phyloP scores from a whole-genome alignment of 2,797 vertebrate genomes.

The Xerus rutilus region DNA sequence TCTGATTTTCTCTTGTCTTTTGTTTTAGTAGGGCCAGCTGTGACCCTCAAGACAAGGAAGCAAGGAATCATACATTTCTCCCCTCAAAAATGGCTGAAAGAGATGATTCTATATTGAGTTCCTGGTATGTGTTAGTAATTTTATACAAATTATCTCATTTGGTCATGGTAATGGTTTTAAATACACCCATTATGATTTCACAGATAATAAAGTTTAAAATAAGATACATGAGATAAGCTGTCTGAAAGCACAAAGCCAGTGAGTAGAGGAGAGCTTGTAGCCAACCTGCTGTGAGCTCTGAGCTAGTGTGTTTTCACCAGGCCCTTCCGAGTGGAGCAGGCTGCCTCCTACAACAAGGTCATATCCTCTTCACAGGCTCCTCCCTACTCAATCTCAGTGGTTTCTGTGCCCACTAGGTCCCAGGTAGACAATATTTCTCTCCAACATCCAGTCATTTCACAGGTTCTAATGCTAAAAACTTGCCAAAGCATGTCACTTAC shows the following conservation, averaged over 20 bases:
- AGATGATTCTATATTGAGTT: not conserved
- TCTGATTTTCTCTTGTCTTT: not conserved
- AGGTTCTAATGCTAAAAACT: not conserved
- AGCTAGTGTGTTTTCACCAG: accelerated
- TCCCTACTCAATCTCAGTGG: too few relatives aligned
- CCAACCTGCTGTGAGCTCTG: not conserved
- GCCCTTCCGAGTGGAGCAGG: not conserved
- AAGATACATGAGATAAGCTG: not conserved
- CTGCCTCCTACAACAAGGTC: not conserved
- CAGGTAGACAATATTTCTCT: not conserved
- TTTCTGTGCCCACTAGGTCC: too few relatives aligned
- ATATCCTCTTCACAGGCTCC: not conserved
- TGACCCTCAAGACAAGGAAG: not conserved
- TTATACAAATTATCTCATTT: not conserved
- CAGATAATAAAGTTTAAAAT: not conserved
- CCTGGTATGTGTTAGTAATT: not conserved
- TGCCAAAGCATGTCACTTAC: not conserved
- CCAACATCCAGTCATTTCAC: not conserved
- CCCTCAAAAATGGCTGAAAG: not conserved
- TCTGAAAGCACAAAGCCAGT: not conserved
- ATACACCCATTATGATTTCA: not conserved
- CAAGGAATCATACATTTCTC: not conserved
- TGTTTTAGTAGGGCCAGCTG: not conserved
- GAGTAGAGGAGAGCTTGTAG: not conserved
- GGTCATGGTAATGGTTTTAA: not conserved